Evolutionary conservation across 92 coral and sea anemone species (phyloP), one percentile per base, ranked within the genome.

Genomic region (Nematostella vectensis): DNA sequence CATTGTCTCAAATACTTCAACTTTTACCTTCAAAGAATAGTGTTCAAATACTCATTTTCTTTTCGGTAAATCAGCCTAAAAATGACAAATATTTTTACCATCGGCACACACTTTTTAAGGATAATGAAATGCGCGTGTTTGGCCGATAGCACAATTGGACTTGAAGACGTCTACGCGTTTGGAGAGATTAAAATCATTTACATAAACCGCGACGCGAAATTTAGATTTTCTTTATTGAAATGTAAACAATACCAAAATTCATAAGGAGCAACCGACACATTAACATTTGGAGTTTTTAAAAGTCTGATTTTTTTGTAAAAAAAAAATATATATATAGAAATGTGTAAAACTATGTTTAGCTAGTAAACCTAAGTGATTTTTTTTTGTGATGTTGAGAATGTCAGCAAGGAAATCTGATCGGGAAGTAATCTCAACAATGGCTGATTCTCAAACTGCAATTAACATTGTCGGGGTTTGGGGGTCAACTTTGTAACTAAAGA

Each of bases 391-490:
- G 6, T 33, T 6, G n/a, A n/a, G n/a, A n/a, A n/a, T n/a, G n/a
- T n/a, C 6, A 33, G 40, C 40, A 33, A 6, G 40, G 40, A 33
- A 33, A 33, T 33, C 15, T 33, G 40, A 33, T 33, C 40, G 15
- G 40, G 6, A 6, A 6, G 8, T 6, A 58, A 72, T 53, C 49
- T 52, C 20, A 79, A 79, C 86, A 79, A 79, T 73, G 74, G 62
- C 59, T 65, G 67, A 79, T 79, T 79, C 71, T 74, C 60, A 67
- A 49, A 67, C 55, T 57, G 69, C 50, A 70, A 75, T 62, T 68
- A 45, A 61, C 76, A 80, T 81, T 74, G 82, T 69, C 50, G 70
- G 76, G 83, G 76, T 73, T 78, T 83, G 9, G 63, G 27, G 72
- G 63, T 66, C 72, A 66, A 54, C 33, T 6, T 38, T 24, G 25